Evolutionary conservation across 35 echinoderm and acorn worm genomes (phyloP), one percentile per base, ranked within the genome.

Genomic region (Amphiura filiformis): DNA sequence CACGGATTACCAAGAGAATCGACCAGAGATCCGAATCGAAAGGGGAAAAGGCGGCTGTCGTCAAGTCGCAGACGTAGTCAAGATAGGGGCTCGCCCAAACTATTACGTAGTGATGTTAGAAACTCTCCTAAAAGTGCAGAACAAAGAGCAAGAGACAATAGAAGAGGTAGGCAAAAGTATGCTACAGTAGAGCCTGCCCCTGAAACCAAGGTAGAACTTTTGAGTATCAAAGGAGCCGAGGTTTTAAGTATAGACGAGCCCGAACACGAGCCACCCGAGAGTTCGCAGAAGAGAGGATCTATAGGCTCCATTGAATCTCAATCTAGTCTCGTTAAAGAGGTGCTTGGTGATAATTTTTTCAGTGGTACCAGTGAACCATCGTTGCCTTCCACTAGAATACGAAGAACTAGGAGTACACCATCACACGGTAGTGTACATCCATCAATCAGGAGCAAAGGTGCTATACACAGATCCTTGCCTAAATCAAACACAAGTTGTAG

Each of bases 281-380:
- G 17, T 26, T 70, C 26, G 28, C 61, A 70, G 26, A 70, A 70
- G 28, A 5, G 61, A 26, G 61, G 61, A 3, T 70, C 61, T 70
- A n/a, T 70, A n/a, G 61, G 61, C 17, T 70, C 61, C 2, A 26
- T 15, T 4, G 26, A n/a, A 18, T n/a, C 26, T 23, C 26, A 11
- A 70, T 70, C 61, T 70, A 70, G 61, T 70, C 61, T 70, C 26
- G 61, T 70, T 11, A 52, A 70, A 70, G 61, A 70, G 61, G 61
- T 70, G 61, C 61, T 70, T n/a, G 61, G 61, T 18, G 26, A 70
- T 70, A 3, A 3, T 26, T 70, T 70, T 70, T 23, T 70, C 26
- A 26, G 26, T 70, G 61, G 61, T 70, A 30, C 61, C 61, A 70
- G 9, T 15, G 61, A 70, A 23, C 61, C 61, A 70, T 70, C 61